Base-by-base conservation (phyloP, 2,113 vertebrate genomes). In the Alces alces region DNA sequence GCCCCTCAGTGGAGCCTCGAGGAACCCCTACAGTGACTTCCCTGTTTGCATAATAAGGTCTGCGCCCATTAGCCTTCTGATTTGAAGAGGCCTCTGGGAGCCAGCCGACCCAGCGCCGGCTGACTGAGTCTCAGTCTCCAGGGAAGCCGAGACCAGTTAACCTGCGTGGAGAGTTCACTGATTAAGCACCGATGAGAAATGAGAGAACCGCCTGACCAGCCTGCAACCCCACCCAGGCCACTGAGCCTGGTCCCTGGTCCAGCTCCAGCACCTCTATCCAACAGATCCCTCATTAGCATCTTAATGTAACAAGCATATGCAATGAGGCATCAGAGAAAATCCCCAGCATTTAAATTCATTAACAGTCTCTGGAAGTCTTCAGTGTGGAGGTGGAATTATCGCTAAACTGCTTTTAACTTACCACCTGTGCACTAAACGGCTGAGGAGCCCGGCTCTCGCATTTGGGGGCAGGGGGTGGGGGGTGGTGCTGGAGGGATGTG, bases 271-370 rank as follows among this genome's bases (percentile, higher is more conserved):
- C 96, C 98, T 95, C 52, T 58, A 96, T 95, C 97, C 98, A 97
- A 96, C 96, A 95, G 7, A 97, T 52, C 97, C 97, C 97, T 99
- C 98, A 98, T 99, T 99, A 99, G 98, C 97, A 98, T 98, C 98
- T 98, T 98, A 97, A 98, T 99, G 98, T 96, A 98, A 98, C 96
- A 47, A 98, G 97, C 99, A 98, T 98, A 97, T 94, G 98, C 98
- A 98, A 98, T 90, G 98, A 98, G 97, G 98, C 98, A 87, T 98
- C 98, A 76, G 91, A 98, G 98, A 98, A 98, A 99, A 99, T 98
- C 98, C 98, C 98, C 98, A 43, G 98, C 98, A 98, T 98, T 99
- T 98, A 99, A 99, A 99, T 99, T 98, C 98, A 99, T 99, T 99
- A 99, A 98, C 97, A 98, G 98, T 91, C 98, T 54, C 97, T 43